Conservation (phyloP, 2,888 invertebrate species). For the Lymantria dispar region DNA sequence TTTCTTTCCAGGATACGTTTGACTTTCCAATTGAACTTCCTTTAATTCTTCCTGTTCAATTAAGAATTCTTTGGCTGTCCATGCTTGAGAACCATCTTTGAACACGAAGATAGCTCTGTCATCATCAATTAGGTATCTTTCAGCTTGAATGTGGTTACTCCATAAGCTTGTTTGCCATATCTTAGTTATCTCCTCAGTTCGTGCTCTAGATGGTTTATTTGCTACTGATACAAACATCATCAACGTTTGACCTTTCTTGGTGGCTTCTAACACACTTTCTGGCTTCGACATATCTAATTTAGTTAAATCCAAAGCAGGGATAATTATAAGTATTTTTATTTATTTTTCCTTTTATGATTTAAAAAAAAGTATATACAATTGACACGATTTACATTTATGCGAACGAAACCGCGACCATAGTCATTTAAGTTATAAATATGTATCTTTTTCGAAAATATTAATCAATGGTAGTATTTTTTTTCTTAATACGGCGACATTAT, state of each 20-base stretch:
- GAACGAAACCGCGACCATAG: too few relatives aligned
- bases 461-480: too few relatives aligned
- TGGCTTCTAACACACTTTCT: slow-evolving; percentile 91
- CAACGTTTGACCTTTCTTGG: slow-evolving; percentile 96
- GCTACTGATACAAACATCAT: slow-evolving; percentile 97
- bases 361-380: too few relatives aligned
- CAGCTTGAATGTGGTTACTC: slow-evolving; percentile 98
- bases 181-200: slow-evolving; percentile 93
- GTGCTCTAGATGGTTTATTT: slow-evolving; percentile 87
- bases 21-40: slow-evolving; percentile 94
- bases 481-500: too few relatives aligned
- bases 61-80: slow-evolving; percentile 96
- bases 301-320: slow-evolving; percentile 89
- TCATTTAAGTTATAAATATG: too few relatives aligned
- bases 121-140: slow-evolving; percentile 96
- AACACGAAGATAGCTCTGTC: slow-evolving; percentile 97
- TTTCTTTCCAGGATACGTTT: slow-evolving; percentile 90
- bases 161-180: slow-evolving; percentile 97
- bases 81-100: slow-evolving; percentile 97
- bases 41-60: slow-evolving; percentile 93
- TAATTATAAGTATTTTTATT: too few relatives aligned
- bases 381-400: too few relatives aligned
- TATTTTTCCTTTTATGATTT: too few relatives aligned
- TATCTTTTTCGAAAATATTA: too few relatives aligned
- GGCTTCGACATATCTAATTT: slow-evolving; percentile 89